Conservation (phyloP, 2,797 vertebrate genomes). For the Miichthys miiuy region DNA sequence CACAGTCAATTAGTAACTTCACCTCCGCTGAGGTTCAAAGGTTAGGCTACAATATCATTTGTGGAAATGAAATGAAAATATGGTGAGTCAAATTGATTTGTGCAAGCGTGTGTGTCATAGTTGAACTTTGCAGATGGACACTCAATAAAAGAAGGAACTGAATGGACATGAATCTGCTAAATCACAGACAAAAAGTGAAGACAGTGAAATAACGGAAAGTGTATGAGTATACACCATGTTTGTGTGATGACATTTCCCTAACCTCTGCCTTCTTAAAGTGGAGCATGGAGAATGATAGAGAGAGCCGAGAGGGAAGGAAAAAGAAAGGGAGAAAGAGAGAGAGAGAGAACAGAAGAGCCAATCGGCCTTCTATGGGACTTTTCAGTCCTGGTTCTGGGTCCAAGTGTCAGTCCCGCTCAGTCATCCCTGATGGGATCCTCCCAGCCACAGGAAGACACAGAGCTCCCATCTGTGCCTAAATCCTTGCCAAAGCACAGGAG, state of each 20-base stretch:
- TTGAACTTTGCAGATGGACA: neutral
- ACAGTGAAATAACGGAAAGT: neutral
- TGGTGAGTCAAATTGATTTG: neutral
- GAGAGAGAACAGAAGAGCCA: conserved; percentile 24
- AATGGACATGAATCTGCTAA: conserved; percentile 4
- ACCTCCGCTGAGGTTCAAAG: conserved; percentile 62
- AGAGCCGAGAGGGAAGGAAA: neutral
- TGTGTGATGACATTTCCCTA: neutral
- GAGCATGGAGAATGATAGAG: conserved; percentile 15
- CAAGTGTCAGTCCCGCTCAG: conserved; percentile 57
- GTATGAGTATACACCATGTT: neutral
- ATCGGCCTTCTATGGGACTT: conserved; percentile 38
- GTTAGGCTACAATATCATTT: conserved; percentile 42
- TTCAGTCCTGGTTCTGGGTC: conserved; percentile 60
- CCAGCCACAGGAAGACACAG: conserved; percentile 68
- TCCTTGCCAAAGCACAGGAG: conserved; percentile 67
- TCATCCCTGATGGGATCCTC: conserved; percentile 66
- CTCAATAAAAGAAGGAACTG: neutral
- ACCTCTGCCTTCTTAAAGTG: conserved; percentile 8
- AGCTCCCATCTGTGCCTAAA: conserved; percentile 75
- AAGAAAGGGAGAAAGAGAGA: conserved; percentile 16
- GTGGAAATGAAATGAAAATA: conserved; percentile 22
- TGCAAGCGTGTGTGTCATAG: neutral
- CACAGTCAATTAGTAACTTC: conserved; percentile 78
- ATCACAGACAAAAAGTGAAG: neutral